phyloP scores from a whole-genome alignment of 2,888 invertebrate species.

The Tanypteryx hageni region DNA sequence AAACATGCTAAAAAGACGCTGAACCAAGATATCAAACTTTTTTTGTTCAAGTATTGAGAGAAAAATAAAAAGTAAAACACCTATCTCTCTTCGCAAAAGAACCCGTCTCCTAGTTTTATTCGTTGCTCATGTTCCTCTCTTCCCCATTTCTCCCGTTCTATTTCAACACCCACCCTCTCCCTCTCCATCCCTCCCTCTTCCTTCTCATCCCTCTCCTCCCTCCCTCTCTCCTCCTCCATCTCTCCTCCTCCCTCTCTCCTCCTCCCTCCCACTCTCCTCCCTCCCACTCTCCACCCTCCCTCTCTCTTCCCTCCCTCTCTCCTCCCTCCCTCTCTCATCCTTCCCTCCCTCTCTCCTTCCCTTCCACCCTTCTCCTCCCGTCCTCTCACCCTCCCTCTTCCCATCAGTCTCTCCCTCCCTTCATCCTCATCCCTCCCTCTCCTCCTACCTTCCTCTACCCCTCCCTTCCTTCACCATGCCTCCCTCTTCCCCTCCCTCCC shows the following conservation, averaged over 20 bases:
- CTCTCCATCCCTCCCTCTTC: neutral
- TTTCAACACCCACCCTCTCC: no score
- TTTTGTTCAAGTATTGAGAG: no score
- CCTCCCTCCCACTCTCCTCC: neutral
- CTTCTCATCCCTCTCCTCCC: neutral
- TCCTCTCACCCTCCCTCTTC: neutral
- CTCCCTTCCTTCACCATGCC: neutral
- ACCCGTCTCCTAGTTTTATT: no score
- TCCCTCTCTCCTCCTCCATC: neutral
- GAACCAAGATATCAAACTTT: no score
- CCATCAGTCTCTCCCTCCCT: neutral
- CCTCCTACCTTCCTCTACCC: neutral
- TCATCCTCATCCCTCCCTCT: neutral
- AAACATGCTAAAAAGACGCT: no score
- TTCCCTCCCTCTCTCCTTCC: neutral
- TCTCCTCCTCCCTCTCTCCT: neutral
- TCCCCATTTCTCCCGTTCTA: neutral
- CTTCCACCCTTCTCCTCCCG: neutral
- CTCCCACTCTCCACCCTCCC: neutral
- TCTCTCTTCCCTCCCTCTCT: neutral
- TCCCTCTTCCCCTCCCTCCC: neutral
- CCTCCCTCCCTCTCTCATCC: neutral
- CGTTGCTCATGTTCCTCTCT: neutral
- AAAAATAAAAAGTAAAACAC: no score
- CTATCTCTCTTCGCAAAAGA: no score